These are phyloP conservation scores for Onychomys torridus DNA, from an alignment of 2,797 vertebrate genomes.

Conservation along the genomic window DNA sequence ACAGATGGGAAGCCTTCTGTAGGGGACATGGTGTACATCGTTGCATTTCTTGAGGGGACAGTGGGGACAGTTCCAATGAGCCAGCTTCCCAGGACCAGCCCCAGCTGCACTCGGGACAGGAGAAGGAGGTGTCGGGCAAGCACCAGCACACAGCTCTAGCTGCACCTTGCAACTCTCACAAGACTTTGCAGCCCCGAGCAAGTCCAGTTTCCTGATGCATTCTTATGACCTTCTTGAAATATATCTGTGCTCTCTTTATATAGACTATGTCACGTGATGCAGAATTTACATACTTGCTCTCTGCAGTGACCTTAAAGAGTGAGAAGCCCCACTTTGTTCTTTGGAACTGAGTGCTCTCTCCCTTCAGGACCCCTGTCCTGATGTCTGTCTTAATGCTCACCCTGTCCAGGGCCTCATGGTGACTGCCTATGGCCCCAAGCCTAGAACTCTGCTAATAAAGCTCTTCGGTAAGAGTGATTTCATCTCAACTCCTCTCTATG, in stretches of 20 bases:
- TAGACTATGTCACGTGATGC: background rate
- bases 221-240: background rate
- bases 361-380: background rate
- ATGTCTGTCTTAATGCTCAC: background rate
- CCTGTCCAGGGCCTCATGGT: too few relatives aligned
- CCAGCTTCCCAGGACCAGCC: constrained; percentile 31
- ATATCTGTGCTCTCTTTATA: background rate
- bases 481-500: background rate
- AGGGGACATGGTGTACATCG: background rate
- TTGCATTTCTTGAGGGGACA: constrained; percentile 59
- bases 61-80: constrained; percentile 53
- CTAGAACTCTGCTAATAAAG: background rate
- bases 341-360: background rate
- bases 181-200: background rate
- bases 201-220: background rate
- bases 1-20: constrained; percentile 76
- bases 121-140: background rate
- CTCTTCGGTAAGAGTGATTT: background rate
- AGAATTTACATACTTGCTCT: background rate
- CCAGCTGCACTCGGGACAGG: background rate
- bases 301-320: background rate
- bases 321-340: background rate
- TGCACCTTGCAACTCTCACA: background rate
- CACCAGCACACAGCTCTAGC: background rate
- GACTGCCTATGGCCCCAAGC: background rate